These are phyloP conservation scores for Melinaea menophilus DNA, from an alignment of 2,888 invertebrate genomes.

Conservation along the genomic window DNA sequence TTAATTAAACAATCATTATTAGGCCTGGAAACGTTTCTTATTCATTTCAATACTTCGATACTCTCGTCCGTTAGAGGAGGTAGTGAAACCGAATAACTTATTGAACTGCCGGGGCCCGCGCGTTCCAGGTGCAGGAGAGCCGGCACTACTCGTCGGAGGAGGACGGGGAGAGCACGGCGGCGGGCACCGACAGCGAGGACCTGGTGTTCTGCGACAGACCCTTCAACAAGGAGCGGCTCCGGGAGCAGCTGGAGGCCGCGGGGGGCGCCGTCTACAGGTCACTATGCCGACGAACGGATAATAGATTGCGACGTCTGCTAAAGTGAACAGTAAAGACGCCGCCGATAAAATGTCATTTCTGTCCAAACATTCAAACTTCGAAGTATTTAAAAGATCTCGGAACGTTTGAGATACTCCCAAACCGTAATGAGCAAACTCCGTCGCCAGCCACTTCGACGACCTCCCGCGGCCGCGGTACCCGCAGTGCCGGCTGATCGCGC, in stretches of 20 bases:
- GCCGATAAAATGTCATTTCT: background rate
- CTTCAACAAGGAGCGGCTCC: constrained; percentile 76
- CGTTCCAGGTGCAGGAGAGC: constrained; percentile 47
- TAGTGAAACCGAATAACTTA: too few relatives aligned
- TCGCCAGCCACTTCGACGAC: constrained; percentile 71
- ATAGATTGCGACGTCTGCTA: too few relatives aligned
- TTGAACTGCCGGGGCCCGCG: background rate
- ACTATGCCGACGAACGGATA: background rate
- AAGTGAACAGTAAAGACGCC: too few relatives aligned
- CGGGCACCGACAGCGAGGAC: constrained; percentile 76
- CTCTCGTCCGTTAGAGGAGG: too few relatives aligned
- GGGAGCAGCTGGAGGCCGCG: constrained; percentile 78
- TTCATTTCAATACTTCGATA: too few relatives aligned
- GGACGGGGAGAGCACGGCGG: constrained; percentile 59
- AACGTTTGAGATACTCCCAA: background rate
- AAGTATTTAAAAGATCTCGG: background rate
- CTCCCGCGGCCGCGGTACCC: constrained; percentile 75
- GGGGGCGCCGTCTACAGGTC: constrained; percentile 81
- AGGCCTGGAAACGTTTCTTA: too few relatives aligned
- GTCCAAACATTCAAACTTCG: background rate
- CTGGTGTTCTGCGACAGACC: constrained; percentile 70
- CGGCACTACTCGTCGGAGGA: constrained; percentile 71
- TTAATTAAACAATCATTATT: too few relatives aligned
- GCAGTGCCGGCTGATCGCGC: constrained; percentile 80
- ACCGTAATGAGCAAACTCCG: background rate